Evolutionary conservation across 2,888 invertebrate genomes (phyloP).

Genomic region (Elegia similella): DNA sequence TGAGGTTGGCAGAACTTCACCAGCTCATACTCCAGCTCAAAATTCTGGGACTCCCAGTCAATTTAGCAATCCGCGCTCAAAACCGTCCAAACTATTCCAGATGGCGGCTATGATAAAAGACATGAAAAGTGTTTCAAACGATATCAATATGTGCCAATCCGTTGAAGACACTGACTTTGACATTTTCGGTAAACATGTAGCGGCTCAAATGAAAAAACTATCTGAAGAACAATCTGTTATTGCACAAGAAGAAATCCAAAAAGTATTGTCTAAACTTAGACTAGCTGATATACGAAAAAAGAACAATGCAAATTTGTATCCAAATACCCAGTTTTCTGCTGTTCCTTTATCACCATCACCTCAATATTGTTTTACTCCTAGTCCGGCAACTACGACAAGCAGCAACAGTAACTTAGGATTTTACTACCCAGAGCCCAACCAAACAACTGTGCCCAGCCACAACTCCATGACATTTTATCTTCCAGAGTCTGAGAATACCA

Average conservation of each 20-base stretch:
- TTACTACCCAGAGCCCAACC: not conserved
- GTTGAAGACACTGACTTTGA: conserved; percentile 15
- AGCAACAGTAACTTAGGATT: not conserved
- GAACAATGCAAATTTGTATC: no score
- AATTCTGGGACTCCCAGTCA: conserved; percentile 19
- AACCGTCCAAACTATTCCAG: conserved; percentile 23
- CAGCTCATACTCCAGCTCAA: conserved; percentile 15
- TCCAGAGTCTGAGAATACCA: no score
- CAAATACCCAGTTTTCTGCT: not conserved
- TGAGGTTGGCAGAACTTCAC: not conserved
- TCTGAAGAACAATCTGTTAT: conserved; percentile 19
- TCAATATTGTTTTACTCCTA: not conserved
- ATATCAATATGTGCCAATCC: not conserved
- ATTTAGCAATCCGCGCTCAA: conserved; percentile 18
- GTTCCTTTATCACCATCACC: not conserved
- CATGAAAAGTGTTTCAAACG: conserved; percentile 22
- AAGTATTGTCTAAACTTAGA: conserved; percentile 12
- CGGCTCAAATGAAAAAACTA: conserved; percentile 14
- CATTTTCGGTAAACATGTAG: conserved; percentile 17
- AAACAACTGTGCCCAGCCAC: no score
- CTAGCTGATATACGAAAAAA: conserved; percentile 2
- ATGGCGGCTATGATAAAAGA: conserved; percentile 25
- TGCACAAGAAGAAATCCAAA: conserved; percentile 18
- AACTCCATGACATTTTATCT: no score
- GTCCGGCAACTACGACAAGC: not conserved